These are phyloP conservation scores for Notolabrus celidotus DNA, from an alignment of 2,797 vertebrate genomes.

Conservation along the genomic window DNA sequence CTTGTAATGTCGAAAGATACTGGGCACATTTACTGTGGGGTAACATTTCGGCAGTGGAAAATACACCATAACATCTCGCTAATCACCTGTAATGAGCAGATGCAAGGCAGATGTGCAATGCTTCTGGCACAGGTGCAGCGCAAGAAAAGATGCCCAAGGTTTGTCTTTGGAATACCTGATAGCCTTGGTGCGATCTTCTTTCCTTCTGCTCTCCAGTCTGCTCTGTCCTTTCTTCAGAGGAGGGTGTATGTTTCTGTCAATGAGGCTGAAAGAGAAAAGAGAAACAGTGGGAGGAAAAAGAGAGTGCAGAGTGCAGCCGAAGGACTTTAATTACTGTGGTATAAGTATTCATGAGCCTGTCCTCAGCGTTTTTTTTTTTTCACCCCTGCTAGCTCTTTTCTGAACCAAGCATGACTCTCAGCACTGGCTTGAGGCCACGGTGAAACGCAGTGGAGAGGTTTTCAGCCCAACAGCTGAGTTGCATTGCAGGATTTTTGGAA, in stretches of 20 bases:
- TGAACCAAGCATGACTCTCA: slow-evolving; percentile 37
- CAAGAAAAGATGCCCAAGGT: slow-evolving; percentile 57
- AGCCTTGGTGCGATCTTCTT: slow-evolving; percentile 37
- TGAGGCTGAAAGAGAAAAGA: slow-evolving; percentile 25
- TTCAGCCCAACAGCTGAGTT: slow-evolving; percentile 29
- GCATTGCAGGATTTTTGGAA: slow-evolving; percentile 46
- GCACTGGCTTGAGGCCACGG: slow-evolving; percentile 57
- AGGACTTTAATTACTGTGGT: slow-evolving; percentile 74
- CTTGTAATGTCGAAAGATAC: slow-evolving; percentile 33
- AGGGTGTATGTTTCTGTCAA: slow-evolving; percentile 18
- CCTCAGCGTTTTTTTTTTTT: slow-evolving; percentile 21
- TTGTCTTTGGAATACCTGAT: slow-evolving; percentile 56
- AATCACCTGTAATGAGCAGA: slow-evolving; percentile 80
- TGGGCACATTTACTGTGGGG: slow-evolving; percentile 52
- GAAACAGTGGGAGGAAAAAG: slow-evolving; percentile 24
- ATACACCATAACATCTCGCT: slow-evolving; percentile 58
- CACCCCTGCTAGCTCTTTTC: slow-evolving; percentile 35
- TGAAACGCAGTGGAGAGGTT: slow-evolving; percentile 41
- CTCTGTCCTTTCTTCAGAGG: slow-evolving; percentile 43
- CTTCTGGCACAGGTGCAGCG: slow-evolving; percentile 70
- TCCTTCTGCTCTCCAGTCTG: slow-evolving; percentile 56
- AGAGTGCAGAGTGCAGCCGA: slow-evolving; percentile 35
- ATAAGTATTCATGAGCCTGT: slow-evolving; percentile 75
- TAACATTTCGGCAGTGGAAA: slow-evolving; percentile 59
- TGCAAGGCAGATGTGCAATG: slow-evolving; percentile 77